These are phyloP conservation scores for Lacanobia oleracea DNA, from an alignment of 2,888 invertebrate species.

Conservation along the genomic window DNA sequence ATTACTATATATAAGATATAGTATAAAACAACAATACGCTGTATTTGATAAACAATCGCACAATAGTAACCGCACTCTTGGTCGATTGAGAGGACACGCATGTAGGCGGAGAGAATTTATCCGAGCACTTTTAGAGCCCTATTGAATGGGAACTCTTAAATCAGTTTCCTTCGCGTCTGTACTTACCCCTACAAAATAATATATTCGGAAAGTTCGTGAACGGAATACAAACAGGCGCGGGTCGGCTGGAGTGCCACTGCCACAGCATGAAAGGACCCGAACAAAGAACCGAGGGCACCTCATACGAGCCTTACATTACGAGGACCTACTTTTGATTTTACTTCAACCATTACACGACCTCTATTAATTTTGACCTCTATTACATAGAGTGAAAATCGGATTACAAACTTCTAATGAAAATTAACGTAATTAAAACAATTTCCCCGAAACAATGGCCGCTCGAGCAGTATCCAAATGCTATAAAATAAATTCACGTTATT, in stretches of 20 bases:
- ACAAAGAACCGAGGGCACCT: slow-evolving; percentile 80
- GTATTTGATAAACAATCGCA: slow-evolving; percentile 66
- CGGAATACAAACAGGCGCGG: slow-evolving; percentile 86
- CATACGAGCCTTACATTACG: slow-evolving; percentile 75
- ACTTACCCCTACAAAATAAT: slow-evolving; percentile 84
- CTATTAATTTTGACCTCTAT: slow-evolving; percentile 64
- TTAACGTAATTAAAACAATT: slow-evolving; percentile 68
- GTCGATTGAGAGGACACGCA: slow-evolving; percentile 66
- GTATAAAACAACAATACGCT: slow-evolving; percentile 35
- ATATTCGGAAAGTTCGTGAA: slow-evolving; percentile 88
- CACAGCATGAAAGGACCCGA: slow-evolving; percentile 80
- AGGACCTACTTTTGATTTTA: slow-evolving; percentile 66
- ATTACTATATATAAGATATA: neutral
- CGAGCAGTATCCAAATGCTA: slow-evolving; percentile 64
- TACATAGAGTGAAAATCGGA: slow-evolving; percentile 61
- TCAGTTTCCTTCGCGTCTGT: slow-evolving; percentile 84
- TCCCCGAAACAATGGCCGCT: slow-evolving; percentile 59
- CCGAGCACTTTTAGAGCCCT: slow-evolving; percentile 77
- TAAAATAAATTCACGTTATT: slow-evolving; percentile 66
- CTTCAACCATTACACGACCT: slow-evolving; percentile 64
- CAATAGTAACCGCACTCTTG: slow-evolving; percentile 66
- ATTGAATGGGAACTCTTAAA: slow-evolving; percentile 85
- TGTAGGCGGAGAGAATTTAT: slow-evolving; percentile 74
- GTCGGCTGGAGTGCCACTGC: slow-evolving; percentile 79
- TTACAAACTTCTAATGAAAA: slow-evolving; percentile 65